phyloP scores from a whole-genome alignment of 30 jellyfish, hydroid and myxozoan genomes.

The Morbakka virulenta region DNA sequence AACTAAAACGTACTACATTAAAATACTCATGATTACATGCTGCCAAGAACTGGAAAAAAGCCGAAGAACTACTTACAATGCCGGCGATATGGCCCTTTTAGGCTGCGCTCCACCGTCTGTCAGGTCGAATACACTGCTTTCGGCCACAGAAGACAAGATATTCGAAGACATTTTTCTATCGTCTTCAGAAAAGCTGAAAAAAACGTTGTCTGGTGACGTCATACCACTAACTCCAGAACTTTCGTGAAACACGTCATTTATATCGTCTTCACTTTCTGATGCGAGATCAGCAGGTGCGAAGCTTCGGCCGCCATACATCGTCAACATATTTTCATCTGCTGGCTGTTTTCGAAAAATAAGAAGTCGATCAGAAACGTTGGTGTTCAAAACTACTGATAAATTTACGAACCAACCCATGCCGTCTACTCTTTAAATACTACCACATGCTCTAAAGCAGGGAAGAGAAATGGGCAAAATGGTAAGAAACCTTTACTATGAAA shows the following conservation, averaged over 20 bases:
- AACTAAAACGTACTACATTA: too few relatives aligned
- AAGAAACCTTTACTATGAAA: too few relatives aligned
- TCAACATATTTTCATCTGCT: too few relatives aligned
- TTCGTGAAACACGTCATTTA: constrained; percentile 28
- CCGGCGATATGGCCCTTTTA: constrained; percentile 51
- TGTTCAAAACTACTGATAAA: too few relatives aligned
- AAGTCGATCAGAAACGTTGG: too few relatives aligned
- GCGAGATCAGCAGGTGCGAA: constrained; percentile 92
- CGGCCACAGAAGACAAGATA: constrained; percentile 26
- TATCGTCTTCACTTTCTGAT: constrained; percentile 61
- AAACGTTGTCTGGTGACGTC: neutral
- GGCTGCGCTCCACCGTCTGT: constrained; percentile 31
- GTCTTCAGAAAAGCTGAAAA: too few relatives aligned
- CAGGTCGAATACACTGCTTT: too few relatives aligned
- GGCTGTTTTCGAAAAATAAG: too few relatives aligned
- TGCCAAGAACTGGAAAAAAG: neutral
- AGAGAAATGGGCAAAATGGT: neutral
- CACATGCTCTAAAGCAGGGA: constrained; percentile 58
- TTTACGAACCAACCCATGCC: too few relatives aligned
- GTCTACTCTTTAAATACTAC: constrained; percentile 51
- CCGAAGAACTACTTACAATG: constrained; percentile 60
- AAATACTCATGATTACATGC: neutral
- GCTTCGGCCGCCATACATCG: constrained; percentile 92
- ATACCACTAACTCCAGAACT: neutral
- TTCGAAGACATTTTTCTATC: too few relatives aligned